A percentile compares a stretch with the other conserved stretches of the same genome.
phyloP scores from a whole-genome alignment of 2,888 invertebrate genomes.

The Tanytarsus gracilentus region DNA sequence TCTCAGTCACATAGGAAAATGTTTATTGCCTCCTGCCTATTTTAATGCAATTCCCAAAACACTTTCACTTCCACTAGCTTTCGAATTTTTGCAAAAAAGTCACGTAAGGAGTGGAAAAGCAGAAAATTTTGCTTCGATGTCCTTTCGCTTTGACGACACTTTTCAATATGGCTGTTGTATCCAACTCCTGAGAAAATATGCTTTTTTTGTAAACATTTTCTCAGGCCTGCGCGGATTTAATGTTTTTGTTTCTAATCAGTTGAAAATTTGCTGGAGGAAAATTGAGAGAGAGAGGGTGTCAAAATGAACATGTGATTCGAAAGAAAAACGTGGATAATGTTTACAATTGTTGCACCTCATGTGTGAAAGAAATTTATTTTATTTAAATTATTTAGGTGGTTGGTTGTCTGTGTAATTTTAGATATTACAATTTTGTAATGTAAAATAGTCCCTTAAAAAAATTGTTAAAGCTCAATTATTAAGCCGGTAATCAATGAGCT shows the following conservation, averaged over 20 bases:
- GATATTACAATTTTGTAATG: too few relatives aligned
- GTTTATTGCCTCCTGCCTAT: too few relatives aligned
- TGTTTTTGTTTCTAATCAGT: conserved; percentile 10
- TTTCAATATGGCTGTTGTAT: conserved; percentile 28
- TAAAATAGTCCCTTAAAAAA: too few relatives aligned
- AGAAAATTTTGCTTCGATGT: conserved; percentile 4
- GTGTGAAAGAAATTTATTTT: too few relatives aligned
- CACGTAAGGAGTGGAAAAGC: neutral
- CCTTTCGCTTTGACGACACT: conserved; percentile 10
- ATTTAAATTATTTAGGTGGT: too few relatives aligned
- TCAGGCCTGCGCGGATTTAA: conserved; percentile 14
- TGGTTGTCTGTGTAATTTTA: too few relatives aligned
- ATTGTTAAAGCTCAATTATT: too few relatives aligned
- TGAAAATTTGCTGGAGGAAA: neutral
- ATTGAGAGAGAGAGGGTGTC: neutral
- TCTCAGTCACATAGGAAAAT: too few relatives aligned
- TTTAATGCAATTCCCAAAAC: too few relatives aligned
- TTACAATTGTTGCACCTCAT: too few relatives aligned
- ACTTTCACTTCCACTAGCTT: neutral
- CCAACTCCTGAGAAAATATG: neutral
- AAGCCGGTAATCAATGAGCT: too few relatives aligned
- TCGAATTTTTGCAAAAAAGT: too few relatives aligned
- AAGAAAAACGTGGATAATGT: neutral
- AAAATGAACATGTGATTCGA: neutral
- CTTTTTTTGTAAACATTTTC: neutral